Base-by-base conservation (phyloP, 2,797 vertebrate genomes). In the Sebastes flavidus region DNA sequence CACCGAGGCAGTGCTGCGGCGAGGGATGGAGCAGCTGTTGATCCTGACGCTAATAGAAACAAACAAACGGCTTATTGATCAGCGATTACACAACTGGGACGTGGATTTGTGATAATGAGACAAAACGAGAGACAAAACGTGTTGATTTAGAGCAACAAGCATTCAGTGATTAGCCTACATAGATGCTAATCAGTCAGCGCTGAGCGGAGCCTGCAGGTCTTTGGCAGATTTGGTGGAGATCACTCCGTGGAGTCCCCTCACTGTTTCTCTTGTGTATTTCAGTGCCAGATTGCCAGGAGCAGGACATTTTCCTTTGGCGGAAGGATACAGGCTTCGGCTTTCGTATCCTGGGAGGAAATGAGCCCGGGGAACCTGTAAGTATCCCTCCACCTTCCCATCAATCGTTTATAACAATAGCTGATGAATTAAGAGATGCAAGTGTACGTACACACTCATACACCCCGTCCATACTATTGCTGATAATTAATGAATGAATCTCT, bases 291-390 rank as follows among this genome's bases (percentile, higher is more conserved):
- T 98, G 96, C 90, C 98, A 99, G 94, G 98, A 99, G 87, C 98
- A 99, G 88, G 99, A 99, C 94, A 98, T 99, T 90, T 99, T 99
- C 95, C 97, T 99, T 71, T 99, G 98, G 98, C 96, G 99, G 89
- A 99, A 99, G 92, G 99, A 99, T 90, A 99, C 98, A 0, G 99
- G 99, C 52, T 99, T 99, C 87, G 99, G 99, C 86, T 99, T 99
- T 95, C 97, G 99, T 89, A 99, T 99, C 92, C 95, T 99, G 73
- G 99, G 99, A 88, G 99, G 99, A 94, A 99, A 99, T 93, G 98
- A 99, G 89, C 97, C 99, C 4, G 99, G 99, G 78, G 99, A 99
- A 88, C 98, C 98, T 67, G 99, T 99, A 91, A 97, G 98, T 97
- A 88, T 77, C 72, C 79, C 49, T 85, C 62, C 42, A 82, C 75